phyloP scores from a whole-genome alignment of 2,888 invertebrate genomes.

The Lumbricus terrestris region DNA sequence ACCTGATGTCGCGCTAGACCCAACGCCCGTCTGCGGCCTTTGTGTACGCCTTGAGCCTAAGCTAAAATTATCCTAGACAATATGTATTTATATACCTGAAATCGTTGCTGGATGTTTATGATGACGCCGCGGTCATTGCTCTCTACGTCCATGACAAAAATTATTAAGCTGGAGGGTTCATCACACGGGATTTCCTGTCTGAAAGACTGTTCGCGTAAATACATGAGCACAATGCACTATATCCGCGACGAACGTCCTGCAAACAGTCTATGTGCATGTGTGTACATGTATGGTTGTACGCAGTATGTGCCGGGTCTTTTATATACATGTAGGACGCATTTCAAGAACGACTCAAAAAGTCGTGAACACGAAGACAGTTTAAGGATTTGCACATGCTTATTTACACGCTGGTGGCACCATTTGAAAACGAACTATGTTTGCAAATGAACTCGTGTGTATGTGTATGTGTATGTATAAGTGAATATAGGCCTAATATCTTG shows the following conservation, averaged over 20 bases:
- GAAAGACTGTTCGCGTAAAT: neutral
- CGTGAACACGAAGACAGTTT: neutral
- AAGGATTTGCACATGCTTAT: neutral
- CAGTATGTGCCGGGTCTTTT: neutral
- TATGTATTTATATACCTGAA: neutral
- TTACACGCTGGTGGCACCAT: no score
- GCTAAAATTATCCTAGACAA: neutral
- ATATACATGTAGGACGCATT: neutral
- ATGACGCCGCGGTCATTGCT: neutral
- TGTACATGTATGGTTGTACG: neutral
- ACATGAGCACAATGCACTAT: no score
- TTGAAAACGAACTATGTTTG: no score
- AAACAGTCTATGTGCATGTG: neutral
- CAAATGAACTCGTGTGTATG: no score
- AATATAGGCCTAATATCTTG: no score
- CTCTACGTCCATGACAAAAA: neutral
- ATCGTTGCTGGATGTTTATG: neutral
- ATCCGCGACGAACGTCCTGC: no score
- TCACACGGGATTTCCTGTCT: no score
- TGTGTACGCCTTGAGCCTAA: neutral
- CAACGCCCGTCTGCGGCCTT: neutral
- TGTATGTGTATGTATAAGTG: no score
- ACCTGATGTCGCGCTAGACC: neutral
- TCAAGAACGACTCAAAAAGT: neutral
- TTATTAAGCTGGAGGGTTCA: neutral